Conservation (phyloP, 2,113 vertebrate species). For the Oxyruncus cristatus region DNA sequence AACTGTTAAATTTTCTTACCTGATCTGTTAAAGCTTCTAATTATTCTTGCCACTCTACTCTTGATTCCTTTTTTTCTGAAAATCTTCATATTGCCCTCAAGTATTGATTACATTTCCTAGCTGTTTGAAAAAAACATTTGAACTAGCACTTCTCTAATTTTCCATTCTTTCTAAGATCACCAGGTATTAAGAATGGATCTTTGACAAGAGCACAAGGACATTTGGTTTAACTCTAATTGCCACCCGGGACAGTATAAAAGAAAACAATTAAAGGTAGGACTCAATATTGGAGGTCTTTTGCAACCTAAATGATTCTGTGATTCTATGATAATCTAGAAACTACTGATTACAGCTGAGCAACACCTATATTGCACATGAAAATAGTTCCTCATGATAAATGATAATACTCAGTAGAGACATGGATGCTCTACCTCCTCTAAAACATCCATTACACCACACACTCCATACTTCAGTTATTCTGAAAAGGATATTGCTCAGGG, state of each 20-base stretch:
- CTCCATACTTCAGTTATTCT: neutral
- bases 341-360: neutral
- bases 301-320: neutral
- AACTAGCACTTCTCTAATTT: neutral
- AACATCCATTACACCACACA: neutral
- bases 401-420: neutral
- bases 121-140: neutral
- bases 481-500: neutral
- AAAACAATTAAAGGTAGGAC: too few species aligned
- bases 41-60: neutral
- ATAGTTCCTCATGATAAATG: neutral
- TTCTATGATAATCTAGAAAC: neutral
- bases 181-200: neutral
- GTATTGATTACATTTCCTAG: neutral
- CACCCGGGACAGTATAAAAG: neutral
- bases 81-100: neutral
- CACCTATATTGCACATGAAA: neutral
- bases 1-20: neutral
- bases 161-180: neutral
- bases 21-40: neutral
- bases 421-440: neutral
- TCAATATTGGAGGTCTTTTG: neutral
- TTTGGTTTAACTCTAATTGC: neutral
- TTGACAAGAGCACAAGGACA: neutral
- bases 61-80: neutral